Conservation (phyloP, 2,797 vertebrate genomes). For the Fistularia tabacaria region DNA sequence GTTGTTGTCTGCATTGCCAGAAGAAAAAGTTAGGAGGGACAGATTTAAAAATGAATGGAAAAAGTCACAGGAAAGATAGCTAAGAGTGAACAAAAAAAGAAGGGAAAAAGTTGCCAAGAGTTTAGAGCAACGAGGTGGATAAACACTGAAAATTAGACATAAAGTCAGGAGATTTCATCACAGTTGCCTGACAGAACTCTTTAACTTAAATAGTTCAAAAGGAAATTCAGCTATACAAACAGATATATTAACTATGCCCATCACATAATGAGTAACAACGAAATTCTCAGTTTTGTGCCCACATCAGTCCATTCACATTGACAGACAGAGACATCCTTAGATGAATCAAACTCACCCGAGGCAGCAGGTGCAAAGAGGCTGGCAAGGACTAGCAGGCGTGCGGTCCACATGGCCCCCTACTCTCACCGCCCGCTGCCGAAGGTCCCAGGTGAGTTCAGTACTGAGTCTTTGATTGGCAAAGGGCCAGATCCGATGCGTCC, state of each 20-base stretch:
- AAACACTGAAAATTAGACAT: constrained; percentile 25
- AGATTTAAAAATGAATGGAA: constrained; percentile 36
- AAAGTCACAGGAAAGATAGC: constrained; percentile 9
- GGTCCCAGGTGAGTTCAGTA: constrained; percentile 56
- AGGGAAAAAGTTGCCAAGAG: constrained; percentile 34
- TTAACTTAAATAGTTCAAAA: constrained; percentile 22
- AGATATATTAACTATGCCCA: constrained; percentile 23
- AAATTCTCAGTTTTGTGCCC: constrained; percentile 1
- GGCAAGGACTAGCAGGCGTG: constrained; percentile 86
- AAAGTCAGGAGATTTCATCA: constrained; percentile 32
- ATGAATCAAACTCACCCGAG: constrained; percentile 80
- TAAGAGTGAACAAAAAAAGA: constrained; percentile 20
- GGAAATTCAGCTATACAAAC: constrained; percentile 11
- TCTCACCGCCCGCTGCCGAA: constrained; percentile 65
- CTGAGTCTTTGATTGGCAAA: constrained; percentile 46
- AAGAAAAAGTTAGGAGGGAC: constrained; percentile 38
- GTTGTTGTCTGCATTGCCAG: constrained; percentile 37
- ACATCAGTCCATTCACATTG: constrained; percentile 12
- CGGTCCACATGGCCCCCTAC: constrained; percentile 89
- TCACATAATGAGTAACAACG: constrained; percentile 6
- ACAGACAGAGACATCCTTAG: constrained; percentile 4
- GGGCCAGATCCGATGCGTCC: constrained; percentile 6
- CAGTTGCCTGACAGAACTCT: constrained; percentile 31
- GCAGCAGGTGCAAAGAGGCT: constrained; percentile 82
- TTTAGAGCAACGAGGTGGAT: constrained; percentile 31